Percentiles rank a stretch among this genome's conserved stretches.
Conservation (phyloP, 2,888 invertebrate genomes). For the Aphidius colemani region DNA sequence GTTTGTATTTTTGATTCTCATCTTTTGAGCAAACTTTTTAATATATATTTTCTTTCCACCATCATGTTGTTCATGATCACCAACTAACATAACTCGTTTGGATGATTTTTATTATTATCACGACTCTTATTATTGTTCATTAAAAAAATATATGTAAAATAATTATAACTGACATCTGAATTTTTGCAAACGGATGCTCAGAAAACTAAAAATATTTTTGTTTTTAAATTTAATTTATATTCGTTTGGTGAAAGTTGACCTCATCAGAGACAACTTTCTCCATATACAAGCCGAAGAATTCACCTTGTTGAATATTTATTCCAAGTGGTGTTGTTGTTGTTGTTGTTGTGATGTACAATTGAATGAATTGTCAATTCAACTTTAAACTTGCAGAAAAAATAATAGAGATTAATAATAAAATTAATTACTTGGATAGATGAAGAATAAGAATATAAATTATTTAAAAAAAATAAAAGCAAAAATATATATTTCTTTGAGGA, state of each 20-base stretch:
- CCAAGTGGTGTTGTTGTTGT: background rate
- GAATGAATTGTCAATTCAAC: too few species aligned
- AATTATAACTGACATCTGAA: background rate
- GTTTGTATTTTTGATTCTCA: slow-evolving; percentile 6
- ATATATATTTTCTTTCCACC: slow-evolving; percentile 5
- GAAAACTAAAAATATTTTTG: slow-evolving; percentile 2
- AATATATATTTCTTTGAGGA: too few species aligned
- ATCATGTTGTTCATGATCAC: background rate
- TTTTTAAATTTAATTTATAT: background rate
- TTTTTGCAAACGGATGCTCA: background rate
- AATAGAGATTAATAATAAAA: too few species aligned
- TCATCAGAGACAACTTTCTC: slow-evolving; percentile 36
- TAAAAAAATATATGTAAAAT: background rate
- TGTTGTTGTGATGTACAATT: background rate
- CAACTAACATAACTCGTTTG: too few species aligned
- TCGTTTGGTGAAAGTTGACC: slow-evolving; percentile 35
- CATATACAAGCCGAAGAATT: slow-evolving; percentile 1
- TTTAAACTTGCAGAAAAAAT: too few species aligned
- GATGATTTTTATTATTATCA: too few species aligned
- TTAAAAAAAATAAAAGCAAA: background rate
- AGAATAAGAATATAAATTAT: too few species aligned
- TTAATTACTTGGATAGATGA: too few species aligned
- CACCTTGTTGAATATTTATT: slow-evolving; percentile 9
- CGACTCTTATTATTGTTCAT: background rate
- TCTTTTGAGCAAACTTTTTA: background rate